A percentile compares a stretch with the other conserved stretches of the same genome.
These are phyloP conservation scores for Brachylomia viminalis DNA, from an alignment of 2,888 invertebrate genomes.

Conservation along the genomic window DNA sequence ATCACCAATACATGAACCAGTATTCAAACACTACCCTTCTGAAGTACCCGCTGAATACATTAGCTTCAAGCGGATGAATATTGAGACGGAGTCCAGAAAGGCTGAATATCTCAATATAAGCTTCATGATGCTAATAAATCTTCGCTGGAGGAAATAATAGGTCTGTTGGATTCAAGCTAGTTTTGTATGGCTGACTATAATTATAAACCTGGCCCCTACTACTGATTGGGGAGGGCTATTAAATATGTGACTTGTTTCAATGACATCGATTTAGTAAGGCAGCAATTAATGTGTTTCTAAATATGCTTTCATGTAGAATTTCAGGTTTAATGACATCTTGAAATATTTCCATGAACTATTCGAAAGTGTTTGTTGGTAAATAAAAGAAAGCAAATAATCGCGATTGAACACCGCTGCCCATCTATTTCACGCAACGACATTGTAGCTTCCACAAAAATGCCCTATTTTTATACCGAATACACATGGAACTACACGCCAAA, in stretches of 20 bases:
- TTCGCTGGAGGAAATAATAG: constrained; percentile 20
- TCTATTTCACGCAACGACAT: neutral
- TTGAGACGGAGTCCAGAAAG: constrained; percentile 39
- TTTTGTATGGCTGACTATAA: neutral
- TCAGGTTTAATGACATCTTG: neutral
- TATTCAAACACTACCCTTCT: constrained; percentile 7
- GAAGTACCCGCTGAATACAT: constrained; percentile 29
- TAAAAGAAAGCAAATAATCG: neutral
- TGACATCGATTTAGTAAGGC: neutral
- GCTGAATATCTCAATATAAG: constrained; percentile 48
- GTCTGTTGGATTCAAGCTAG: constrained; percentile 21
- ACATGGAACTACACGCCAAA: neutral
- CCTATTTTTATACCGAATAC: too few relatives aligned
- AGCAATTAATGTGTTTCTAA: neutral
- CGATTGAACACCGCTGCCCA: neutral
- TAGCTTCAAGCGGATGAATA: constrained; percentile 50
- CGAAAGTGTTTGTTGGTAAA: neutral
- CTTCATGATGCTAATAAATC: constrained; percentile 52
- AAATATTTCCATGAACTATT: neutral
- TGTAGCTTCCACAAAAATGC: neutral
- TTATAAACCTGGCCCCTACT: neutral
- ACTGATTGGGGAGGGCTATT: neutral
- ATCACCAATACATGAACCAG: constrained; percentile 17
- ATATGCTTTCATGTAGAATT: neutral
- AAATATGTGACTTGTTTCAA: constrained; percentile 3